Evolutionary conservation across 2,113 vertebrate genomes (phyloP).

Genomic region (Percina caprodes): DNA sequence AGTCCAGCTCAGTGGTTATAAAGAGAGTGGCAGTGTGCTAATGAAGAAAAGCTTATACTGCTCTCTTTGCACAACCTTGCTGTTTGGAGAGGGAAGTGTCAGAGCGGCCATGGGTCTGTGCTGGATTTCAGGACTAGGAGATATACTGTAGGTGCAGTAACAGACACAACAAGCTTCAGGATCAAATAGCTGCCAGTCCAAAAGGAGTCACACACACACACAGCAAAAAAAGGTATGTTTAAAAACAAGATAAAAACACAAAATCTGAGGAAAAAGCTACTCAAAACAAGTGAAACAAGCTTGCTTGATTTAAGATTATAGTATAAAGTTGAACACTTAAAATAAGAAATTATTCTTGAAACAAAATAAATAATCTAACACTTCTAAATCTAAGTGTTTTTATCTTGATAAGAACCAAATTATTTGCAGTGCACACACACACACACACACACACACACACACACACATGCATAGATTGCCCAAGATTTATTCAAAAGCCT

Average conservation of each 20-base stretch:
- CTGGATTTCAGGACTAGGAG: slow-evolving; percentile 44
- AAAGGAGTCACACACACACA: slow-evolving; percentile 15
- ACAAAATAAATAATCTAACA: too few relatives aligned
- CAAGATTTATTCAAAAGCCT: slow-evolving; percentile 60
- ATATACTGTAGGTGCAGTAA: slow-evolving; percentile 37
- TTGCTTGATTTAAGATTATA: too few relatives aligned
- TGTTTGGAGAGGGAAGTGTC: slow-evolving; percentile 33
- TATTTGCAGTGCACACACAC: not conserved
- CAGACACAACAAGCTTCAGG: slow-evolving; percentile 54
- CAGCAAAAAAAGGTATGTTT: not conserved
- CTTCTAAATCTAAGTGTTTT: too few relatives aligned
- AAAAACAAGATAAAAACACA: too few relatives aligned
- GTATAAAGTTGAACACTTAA: too few relatives aligned
- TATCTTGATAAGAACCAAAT: too few relatives aligned
- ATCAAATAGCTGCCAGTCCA: slow-evolving; percentile 64
- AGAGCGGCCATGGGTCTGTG: not conserved
- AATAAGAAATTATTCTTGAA: too few relatives aligned
- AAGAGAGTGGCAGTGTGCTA: slow-evolving; percentile 27
- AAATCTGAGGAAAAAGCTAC: too few relatives aligned
- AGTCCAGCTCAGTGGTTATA: slow-evolving; percentile 32
- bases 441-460: slow-evolving; percentile 6
- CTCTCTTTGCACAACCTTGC: slow-evolving; percentile 25
- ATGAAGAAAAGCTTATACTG: slow-evolving; percentile 35
- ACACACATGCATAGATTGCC: not conserved
- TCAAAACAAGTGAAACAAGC: too few relatives aligned